These are phyloP conservation scores for Tetramorium parvispinum DNA, from an alignment of 1,140 invertebrate species.

Conservation along the genomic window DNA sequence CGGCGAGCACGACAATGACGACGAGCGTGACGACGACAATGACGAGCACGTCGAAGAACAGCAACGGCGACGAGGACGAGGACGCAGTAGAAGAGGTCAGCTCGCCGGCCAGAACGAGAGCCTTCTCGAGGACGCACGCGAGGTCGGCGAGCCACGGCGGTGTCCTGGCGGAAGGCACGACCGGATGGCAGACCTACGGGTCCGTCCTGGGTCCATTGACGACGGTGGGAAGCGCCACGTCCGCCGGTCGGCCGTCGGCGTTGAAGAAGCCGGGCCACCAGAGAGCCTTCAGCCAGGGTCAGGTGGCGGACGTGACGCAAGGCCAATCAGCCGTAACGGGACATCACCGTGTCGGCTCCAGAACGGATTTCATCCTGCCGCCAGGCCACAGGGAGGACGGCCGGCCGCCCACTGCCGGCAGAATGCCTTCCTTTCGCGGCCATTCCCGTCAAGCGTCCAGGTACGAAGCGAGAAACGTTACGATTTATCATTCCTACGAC, in stretches of 20 bases:
- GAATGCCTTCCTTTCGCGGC: conserved; percentile 83
- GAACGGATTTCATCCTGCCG: conserved; percentile 95
- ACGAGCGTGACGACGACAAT: not conserved
- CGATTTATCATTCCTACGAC: not conserved
- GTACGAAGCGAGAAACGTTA: conserved; percentile 57
- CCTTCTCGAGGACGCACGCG: conserved; percentile 87
- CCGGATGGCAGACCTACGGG: conserved; percentile 73
- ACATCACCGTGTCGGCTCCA: conserved; percentile 92
- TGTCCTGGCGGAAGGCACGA: conserved; percentile 84
- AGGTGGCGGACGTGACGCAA: conserved; percentile 88
- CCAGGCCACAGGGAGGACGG: conserved; percentile 90
- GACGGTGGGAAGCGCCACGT: conserved; percentile 77
- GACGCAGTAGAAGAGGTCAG: conserved; percentile 63
- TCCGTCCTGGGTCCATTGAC: conserved; percentile 63
- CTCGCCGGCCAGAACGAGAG: conserved; percentile 52
- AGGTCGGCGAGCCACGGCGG: conserved; percentile 93
- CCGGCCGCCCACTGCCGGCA: conserved; percentile 81
- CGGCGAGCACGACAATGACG: not conserved
- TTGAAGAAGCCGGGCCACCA: conserved; percentile 92
- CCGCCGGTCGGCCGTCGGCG: conserved; percentile 87
- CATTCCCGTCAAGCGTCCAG: conserved; percentile 88
- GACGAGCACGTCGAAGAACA: conserved; percentile 23
- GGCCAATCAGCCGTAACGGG: conserved; percentile 86
- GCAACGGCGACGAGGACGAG: conserved; percentile 67
- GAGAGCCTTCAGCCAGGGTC: conserved; percentile 94